Evolutionary conservation across 2,797 vertebrate genomes (phyloP).

Genomic region (Halcyon chelicuti): DNA sequence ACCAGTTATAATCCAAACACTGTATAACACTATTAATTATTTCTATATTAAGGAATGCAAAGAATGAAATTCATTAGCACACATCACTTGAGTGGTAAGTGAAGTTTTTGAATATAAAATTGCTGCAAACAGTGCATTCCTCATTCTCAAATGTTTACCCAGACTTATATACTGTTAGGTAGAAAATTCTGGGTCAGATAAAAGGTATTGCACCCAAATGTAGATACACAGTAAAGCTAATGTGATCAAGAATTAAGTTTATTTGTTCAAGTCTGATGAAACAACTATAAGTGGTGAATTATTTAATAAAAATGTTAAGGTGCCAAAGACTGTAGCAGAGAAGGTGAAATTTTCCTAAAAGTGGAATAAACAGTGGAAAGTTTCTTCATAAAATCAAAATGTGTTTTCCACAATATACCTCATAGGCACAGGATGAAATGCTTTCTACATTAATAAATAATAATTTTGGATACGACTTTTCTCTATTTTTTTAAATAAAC

Average conservation of each 20-base stretch:
- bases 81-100: neutral
- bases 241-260: neutral
- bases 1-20: neutral
- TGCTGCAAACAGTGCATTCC: neutral
- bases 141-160: neutral
- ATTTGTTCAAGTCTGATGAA: neutral
- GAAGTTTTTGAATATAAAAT: neutral
- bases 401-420: neutral
- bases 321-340: neutral
- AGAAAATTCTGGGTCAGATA: neutral
- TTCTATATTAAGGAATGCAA: neutral
- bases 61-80: neutral
- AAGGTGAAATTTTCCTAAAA: slow-evolving; percentile 15
- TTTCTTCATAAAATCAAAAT: slow-evolving; percentile 7
- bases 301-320: slow-evolving; percentile 13
- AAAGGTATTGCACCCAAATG: neutral
- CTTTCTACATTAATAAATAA: slow-evolving; percentile 15
- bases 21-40: neutral
- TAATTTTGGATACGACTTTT: neutral
- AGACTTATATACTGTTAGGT: neutral
- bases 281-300: neutral
- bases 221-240: neutral
- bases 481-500: slow-evolving; percentile 31
- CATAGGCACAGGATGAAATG: neutral
- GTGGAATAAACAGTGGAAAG: neutral